Base-by-base conservation (phyloP, 2,888 invertebrate species). In the Chrysomela aeneicollis region DNA sequence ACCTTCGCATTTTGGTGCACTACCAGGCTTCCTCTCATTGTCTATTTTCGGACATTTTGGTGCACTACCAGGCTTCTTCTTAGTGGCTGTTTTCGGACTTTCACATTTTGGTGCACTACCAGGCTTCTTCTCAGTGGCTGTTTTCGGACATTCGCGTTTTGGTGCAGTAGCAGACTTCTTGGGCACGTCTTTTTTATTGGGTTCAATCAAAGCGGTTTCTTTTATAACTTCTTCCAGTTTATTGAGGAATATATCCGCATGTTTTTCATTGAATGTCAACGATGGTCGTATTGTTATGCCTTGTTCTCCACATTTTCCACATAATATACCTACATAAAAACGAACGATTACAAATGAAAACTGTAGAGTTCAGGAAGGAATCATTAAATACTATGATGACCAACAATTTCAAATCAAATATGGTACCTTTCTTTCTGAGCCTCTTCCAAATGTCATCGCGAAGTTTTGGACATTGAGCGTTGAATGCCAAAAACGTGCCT, bases 201-300 rank as follows among this genome's bases (percentile, higher is more conserved):
- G 52, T 35, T 59, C 64, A 10, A 64, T 17, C 10, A 67, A 59
- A 35, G 60, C 51, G 0, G 71, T 67, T 75, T 87, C 85, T 72
- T 87, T 88, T 37, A 95, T 83, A 12, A 91, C 88, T 76, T 88
- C 85, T 69, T 90, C 86, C 61, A 98, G 87, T 63, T 86, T 87
- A 74, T 96, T 93, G 73, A 98, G 85, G 82, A 97, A 95, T 71
- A 97, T 90, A 76, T 93, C 89, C 0, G 92, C 94, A 79, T 98
- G 98, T 69, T 91, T 87, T 70, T 91, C 88, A 76, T 90, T 87
- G 81, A 97, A 97, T 60, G 93, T 89, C 54, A 98, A 84, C 37
- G 97, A 90, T 22, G 98, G 98, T 72, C 98, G 87, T 70, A 98
- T 87, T 66, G 98, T 89, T 61, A 99, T 86, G 0, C 94, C 85